Percentiles rank a stretch among this genome's conserved stretches.
These are phyloP conservation scores for Nephila pilipes DNA, from an alignment of 1,140 invertebrate genomes.

Conservation along the genomic window DNA sequence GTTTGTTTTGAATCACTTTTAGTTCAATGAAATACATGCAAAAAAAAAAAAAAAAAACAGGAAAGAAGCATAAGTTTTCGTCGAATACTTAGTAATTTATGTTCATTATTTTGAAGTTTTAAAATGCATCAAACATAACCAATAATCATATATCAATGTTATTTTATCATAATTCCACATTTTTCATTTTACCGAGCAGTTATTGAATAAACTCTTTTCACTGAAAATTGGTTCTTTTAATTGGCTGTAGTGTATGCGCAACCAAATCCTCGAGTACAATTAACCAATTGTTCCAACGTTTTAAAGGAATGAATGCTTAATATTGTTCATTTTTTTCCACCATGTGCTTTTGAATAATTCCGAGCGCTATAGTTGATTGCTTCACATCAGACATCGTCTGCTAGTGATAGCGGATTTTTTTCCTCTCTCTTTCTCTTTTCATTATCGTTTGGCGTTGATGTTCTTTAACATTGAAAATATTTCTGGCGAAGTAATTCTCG, in stretches of 20 bases:
- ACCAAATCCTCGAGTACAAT: background rate
- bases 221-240: background rate
- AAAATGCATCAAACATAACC: no score
- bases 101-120: no score
- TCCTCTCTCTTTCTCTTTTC: background rate
- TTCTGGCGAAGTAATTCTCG: no score
- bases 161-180: no score
- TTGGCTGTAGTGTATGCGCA: background rate
- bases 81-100: no score
- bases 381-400: background rate
- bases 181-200: background rate
- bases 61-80: no score
- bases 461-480: background rate
- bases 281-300: background rate
- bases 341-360: background rate
- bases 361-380: background rate
- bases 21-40: no score
- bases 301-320: background rate
- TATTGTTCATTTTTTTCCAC: background rate
- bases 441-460: conserved; percentile 4
- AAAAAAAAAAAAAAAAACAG: no score
- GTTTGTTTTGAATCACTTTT: no score
- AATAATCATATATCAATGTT: no score
- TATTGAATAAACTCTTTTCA: background rate
- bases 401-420: background rate